phyloP scores from a whole-genome alignment of 2,888 invertebrate genomes.

The Caenorhabditis afra region DNA sequence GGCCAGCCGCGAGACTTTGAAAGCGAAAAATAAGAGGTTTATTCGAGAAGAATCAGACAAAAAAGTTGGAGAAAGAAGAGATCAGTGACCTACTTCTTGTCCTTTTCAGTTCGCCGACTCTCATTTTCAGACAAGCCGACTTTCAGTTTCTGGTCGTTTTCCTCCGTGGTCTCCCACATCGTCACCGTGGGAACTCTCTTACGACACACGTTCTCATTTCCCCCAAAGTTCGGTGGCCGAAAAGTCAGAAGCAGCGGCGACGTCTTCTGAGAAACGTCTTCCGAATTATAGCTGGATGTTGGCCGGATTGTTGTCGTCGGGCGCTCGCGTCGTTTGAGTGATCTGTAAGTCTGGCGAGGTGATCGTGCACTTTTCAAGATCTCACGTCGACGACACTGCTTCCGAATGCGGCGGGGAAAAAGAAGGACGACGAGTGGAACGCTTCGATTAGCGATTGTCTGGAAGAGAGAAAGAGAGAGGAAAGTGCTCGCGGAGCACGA shows the following conservation, averaged over 20 bases:
- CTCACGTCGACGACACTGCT: conserved; percentile 44
- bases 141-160: no score
- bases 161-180: no score
- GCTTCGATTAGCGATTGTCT: conserved; percentile 22
- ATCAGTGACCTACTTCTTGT: background rate
- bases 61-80: background rate
- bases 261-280: no score
- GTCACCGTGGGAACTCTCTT: no score
- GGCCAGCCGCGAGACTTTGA: background rate
- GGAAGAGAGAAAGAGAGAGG: conserved; percentile 2
- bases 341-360: background rate
- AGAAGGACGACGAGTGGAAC: conserved; percentile 2
- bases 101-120: background rate
- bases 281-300: background rate
- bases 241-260: no score
- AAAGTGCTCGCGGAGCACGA: background rate
- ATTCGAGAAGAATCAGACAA: no score
- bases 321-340: background rate
- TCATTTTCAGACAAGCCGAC: no score
- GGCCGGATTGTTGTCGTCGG: background rate
- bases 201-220: no score
- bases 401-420: conserved; percentile 17
- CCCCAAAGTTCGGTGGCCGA: no score
- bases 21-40: no score
- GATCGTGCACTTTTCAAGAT: background rate